phyloP scores from a whole-genome alignment of 2,888 invertebrate species.

The Acanthosepion esculentum region DNA sequence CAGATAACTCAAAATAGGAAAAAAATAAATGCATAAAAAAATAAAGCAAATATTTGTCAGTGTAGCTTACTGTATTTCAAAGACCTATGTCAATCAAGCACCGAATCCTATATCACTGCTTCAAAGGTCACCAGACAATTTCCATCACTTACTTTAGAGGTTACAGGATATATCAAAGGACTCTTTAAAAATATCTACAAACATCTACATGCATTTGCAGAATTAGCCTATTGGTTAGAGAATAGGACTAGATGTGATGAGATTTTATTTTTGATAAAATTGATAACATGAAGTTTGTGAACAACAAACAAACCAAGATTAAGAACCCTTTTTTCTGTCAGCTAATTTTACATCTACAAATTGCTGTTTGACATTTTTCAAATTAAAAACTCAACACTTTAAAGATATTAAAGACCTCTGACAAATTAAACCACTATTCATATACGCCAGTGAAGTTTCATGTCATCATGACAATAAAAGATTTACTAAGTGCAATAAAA shows the following conservation, averaged over 20 bases:
- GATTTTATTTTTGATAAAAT: too few species aligned
- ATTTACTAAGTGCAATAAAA: too few species aligned
- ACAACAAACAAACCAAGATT: too few species aligned
- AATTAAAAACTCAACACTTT: too few species aligned
- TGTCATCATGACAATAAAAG: too few species aligned
- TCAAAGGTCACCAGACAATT: background rate
- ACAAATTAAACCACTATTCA: too few species aligned
- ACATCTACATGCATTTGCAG: background rate
- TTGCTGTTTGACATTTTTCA: too few species aligned
- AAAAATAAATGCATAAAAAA: background rate
- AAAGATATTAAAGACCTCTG: too few species aligned
- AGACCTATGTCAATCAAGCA: background rate
- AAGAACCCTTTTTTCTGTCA: too few species aligned
- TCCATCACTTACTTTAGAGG: background rate
- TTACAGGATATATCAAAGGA: background rate
- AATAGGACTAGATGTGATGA: background rate
- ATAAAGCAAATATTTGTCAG: background rate
- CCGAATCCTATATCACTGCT: background rate
- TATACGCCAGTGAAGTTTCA: too few species aligned
- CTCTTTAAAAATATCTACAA: background rate
- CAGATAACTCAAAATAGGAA: background rate
- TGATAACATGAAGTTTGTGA: too few species aligned
- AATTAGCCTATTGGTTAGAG: background rate
- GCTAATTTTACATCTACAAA: too few species aligned
- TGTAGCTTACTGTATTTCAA: conserved; percentile 8